A percentile compares a stretch with the other conserved stretches of the same genome.
These are phyloP conservation scores for Molossus alvarezi DNA, from an alignment of 2,797 vertebrate genomes.

Conservation along the genomic window DNA sequence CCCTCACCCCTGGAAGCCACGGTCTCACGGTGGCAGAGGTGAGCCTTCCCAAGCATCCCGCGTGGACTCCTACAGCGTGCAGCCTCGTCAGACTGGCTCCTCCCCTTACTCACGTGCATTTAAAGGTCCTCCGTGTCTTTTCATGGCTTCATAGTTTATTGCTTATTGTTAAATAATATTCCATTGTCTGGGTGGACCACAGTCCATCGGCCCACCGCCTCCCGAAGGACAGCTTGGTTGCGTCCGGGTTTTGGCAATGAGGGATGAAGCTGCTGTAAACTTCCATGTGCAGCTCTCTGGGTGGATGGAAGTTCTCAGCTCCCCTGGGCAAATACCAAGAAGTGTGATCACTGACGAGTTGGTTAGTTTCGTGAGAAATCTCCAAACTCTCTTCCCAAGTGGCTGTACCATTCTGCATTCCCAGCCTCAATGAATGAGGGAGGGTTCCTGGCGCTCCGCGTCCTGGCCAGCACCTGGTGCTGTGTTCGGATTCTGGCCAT, in stretches of 20 bases:
- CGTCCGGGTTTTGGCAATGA: neutral
- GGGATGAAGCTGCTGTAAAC: neutral
- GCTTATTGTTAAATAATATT: too few relatives aligned
- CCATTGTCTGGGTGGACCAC: too few relatives aligned
- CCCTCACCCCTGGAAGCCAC: neutral
- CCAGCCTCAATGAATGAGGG: accelerated
- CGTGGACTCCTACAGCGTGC: neutral
- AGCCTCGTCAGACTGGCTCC: neutral
- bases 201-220: too few relatives aligned
- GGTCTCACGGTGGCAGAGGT: too few relatives aligned
- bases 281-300: neutral
- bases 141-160: too few relatives aligned
- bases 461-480: too few relatives aligned
- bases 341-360: too few relatives aligned
- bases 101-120: neutral
- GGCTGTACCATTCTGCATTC: accelerated
- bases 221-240: too few relatives aligned
- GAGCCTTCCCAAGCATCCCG: neutral
- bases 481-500: accelerated
- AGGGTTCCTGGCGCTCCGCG: accelerated
- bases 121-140: too few relatives aligned
- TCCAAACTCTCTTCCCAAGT: neutral
- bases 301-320: neutral
- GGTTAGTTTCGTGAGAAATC: neutral
- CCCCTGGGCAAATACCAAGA: neutral